These are phyloP conservation scores for Lanistes nyassanus DNA, from an alignment of 1,140 invertebrate species.

Conservation along the genomic window DNA sequence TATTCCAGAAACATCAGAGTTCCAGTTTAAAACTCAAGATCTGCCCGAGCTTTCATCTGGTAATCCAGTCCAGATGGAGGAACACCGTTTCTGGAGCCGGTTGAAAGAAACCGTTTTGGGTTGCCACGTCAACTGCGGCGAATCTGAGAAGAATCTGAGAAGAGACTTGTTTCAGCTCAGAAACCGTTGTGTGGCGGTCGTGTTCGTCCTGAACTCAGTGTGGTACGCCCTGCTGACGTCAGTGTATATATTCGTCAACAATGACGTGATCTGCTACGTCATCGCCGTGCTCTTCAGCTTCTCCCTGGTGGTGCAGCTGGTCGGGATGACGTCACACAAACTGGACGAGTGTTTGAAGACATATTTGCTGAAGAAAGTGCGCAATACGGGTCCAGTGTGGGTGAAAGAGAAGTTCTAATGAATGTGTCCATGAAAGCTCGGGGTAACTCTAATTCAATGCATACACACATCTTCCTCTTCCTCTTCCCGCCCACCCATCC, in stretches of 20 bases:
- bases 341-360: constrained; percentile 21
- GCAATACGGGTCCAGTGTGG: neutral
- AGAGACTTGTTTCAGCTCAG: constrained; percentile 26
- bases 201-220: constrained; percentile 32
- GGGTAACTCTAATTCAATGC: no score
- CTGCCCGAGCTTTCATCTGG: neutral
- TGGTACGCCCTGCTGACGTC: constrained; percentile 35
- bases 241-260: constrained; percentile 35
- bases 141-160: constrained; percentile 12
- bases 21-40: constrained; percentile 5
- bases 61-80: constrained; percentile 1
- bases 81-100: constrained; percentile 37
- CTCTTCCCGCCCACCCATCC: no score
- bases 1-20: constrained; percentile 6
- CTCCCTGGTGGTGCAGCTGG: constrained; percentile 38
- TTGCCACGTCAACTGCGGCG: constrained; percentile 33
- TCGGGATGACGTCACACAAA: constrained; percentile 42
- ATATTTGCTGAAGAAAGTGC: constrained; percentile 13
- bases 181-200: constrained; percentile 19
- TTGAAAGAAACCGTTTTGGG: constrained; percentile 32
- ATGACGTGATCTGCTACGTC: constrained; percentile 36
- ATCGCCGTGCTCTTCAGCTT: constrained; percentile 41
- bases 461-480: no score
- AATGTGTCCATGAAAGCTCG: no score
- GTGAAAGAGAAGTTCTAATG: constrained; percentile 1